phyloP scores from a whole-genome alignment of 2,113 vertebrate species.

The Bubalus kerabau region DNA sequence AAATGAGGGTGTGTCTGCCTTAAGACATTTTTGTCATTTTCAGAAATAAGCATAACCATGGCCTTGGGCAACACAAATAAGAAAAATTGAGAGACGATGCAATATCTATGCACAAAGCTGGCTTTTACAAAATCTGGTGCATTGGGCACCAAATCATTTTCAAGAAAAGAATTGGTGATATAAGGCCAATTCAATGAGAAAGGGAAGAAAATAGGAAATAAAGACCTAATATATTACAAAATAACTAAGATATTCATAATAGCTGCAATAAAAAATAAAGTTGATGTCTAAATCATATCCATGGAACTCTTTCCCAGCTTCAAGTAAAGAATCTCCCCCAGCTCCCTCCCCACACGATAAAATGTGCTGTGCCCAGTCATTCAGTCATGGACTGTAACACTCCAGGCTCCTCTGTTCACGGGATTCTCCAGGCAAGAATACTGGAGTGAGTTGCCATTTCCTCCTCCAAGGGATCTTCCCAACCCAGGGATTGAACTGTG shows the following conservation, averaged over 20 bases:
- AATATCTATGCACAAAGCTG: neutral
- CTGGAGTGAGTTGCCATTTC: neutral
- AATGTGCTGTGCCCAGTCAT: neutral
- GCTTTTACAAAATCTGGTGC: neutral
- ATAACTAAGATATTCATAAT: neutral
- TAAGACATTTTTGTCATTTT: constrained; percentile 30
- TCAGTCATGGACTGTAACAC: neutral
- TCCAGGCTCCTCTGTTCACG: neutral
- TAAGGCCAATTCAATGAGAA: neutral
- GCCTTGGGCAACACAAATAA: constrained; percentile 28
- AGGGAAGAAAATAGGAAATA: neutral
- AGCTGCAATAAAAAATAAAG: neutral
- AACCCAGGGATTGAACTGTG: neutral
- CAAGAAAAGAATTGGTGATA: neutral
- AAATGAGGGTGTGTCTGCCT: constrained; percentile 46
- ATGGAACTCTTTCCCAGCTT: neutral
- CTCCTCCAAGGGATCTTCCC: neutral
- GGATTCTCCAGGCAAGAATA: neutral
- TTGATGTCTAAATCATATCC: neutral
- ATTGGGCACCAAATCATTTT: neutral
- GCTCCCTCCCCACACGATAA: neutral
- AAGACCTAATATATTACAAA: neutral
- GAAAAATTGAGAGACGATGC: constrained; percentile 12
- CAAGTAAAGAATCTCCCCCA: neutral
- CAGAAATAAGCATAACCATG: constrained; percentile 52